A percentile compares a stretch with the other conserved stretches of the same genome.
These are phyloP conservation scores for Julus scanicus DNA, from an alignment of 2,888 invertebrate species.

Conservation along the genomic window DNA sequence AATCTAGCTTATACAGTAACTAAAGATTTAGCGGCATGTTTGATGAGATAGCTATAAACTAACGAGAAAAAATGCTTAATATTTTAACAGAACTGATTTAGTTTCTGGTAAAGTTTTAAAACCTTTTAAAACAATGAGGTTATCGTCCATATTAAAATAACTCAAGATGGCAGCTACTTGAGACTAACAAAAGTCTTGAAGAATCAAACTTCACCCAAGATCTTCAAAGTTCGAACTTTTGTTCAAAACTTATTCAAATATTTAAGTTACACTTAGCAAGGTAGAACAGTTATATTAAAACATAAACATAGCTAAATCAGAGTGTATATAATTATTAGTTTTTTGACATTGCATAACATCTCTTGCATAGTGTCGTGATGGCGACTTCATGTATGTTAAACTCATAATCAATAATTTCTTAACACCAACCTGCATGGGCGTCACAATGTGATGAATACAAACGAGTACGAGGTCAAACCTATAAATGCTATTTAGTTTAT, in stretches of 20 bases:
- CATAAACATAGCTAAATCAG: neutral
- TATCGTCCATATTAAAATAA: too few species aligned
- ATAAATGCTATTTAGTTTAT: slow-evolving; percentile 25
- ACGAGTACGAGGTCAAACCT: slow-evolving; percentile 19
- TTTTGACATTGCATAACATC: neutral
- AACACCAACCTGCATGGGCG: neutral
- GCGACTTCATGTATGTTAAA: neutral
- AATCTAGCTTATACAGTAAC: slow-evolving; percentile 3
- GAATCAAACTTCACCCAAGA: too few species aligned
- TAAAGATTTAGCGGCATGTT: neutral
- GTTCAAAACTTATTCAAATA: too few species aligned
- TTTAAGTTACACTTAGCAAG: neutral
- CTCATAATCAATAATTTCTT: neutral
- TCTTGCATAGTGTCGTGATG: neutral
- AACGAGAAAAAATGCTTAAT: neutral
- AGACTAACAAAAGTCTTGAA: too few species aligned
- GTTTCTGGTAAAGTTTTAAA: neutral
- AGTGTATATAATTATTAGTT: neutral
- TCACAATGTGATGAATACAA: slow-evolving; percentile 14
- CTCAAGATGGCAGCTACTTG: too few species aligned
- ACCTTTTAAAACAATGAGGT: too few species aligned
- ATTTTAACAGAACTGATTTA: neutral
- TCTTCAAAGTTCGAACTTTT: too few species aligned
- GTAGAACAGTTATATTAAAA: neutral
- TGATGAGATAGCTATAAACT: slow-evolving; percentile 10